A percentile compares a stretch with the other conserved stretches of the same genome.
Evolutionary conservation across 1,140 invertebrate species (phyloP).

Genomic region (Leptestheria dahalacensis): DNA sequence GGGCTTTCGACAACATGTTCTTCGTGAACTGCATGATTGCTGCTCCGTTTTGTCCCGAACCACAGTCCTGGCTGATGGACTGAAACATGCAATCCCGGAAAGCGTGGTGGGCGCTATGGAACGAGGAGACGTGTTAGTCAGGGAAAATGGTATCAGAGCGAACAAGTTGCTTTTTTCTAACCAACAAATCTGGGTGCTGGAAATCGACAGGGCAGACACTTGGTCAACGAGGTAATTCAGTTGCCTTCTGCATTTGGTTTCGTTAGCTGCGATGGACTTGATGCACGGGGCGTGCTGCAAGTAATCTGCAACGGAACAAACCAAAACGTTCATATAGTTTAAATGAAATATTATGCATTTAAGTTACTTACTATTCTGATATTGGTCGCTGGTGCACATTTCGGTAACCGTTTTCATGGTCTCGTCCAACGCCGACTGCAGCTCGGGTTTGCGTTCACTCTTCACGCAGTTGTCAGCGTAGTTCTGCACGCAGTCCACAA

Average conservation of each 20-base stretch:
- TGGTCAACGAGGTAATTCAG: constrained; percentile 14
- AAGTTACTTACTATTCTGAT: constrained; percentile 9
- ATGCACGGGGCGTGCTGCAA: constrained; percentile 13
- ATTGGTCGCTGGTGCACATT: constrained; percentile 9
- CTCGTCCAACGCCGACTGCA: constrained; percentile 11
- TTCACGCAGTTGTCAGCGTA: constrained; percentile 5
- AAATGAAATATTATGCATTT: not conserved
- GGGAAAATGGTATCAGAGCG: no score
- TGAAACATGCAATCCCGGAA: constrained; percentile 13
- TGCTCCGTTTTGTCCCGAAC: not conserved
- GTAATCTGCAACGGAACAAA: no score
- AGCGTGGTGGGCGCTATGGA: constrained; percentile 8
- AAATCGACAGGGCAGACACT: constrained; percentile 12
- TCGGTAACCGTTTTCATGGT: constrained; percentile 6
- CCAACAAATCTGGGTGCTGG: constrained; percentile 13
- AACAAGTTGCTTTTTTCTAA: not conserved
- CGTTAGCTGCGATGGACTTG: constrained; percentile 7
- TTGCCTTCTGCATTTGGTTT: constrained; percentile 9
- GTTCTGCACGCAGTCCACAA: constrained; percentile 10
- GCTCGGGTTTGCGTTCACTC: not conserved
- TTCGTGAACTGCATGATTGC: constrained; percentile 5
- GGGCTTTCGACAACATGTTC: constrained; percentile 11
- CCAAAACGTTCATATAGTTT: not conserved
- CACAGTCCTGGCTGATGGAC: constrained; percentile 2
- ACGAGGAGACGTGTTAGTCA: no score